phyloP scores from a whole-genome alignment of 2,113 vertebrate species.

The Serilophus lunatus region DNA sequence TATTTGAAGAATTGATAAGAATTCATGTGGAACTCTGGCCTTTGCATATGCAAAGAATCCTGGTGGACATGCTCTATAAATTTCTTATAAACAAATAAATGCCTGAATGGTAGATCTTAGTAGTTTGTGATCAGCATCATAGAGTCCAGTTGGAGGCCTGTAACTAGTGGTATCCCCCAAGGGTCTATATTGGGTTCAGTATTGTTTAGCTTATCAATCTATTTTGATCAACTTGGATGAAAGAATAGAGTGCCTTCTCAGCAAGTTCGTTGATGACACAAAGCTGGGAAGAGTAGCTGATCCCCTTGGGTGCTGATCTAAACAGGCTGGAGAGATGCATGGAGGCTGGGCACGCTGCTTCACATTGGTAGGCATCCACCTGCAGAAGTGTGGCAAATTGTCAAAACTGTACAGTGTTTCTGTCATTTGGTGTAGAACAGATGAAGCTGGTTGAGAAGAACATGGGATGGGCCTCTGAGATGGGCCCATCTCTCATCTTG shows the following conservation, averaged over 20 bases:
- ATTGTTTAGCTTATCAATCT: neutral
- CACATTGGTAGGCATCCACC: too few species aligned
- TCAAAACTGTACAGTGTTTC: neutral
- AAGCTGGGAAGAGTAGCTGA: neutral
- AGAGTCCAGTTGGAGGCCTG: neutral
- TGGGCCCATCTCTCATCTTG: neutral
- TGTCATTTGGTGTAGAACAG: neutral
- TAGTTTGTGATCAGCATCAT: neutral
- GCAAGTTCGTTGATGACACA: neutral
- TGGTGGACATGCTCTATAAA: neutral
- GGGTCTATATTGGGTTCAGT: neutral
- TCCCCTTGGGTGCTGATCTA: accelerated
- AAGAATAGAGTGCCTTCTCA: neutral
- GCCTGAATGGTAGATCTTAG: neutral
- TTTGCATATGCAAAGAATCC: neutral
- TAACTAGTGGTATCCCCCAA: too few species aligned
- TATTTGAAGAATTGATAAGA: neutral
- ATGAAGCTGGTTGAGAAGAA: neutral
- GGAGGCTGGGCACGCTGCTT: neutral
- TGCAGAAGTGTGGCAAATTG: too few species aligned
- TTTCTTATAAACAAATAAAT: neutral
- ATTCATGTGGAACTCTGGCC: neutral
- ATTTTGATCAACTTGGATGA: neutral
- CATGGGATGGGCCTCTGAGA: neutral
- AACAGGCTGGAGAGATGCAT: neutral